These are phyloP conservation scores for Vulpes ferrilata DNA, from an alignment of 2,113 vertebrate genomes.

Conservation along the genomic window DNA sequence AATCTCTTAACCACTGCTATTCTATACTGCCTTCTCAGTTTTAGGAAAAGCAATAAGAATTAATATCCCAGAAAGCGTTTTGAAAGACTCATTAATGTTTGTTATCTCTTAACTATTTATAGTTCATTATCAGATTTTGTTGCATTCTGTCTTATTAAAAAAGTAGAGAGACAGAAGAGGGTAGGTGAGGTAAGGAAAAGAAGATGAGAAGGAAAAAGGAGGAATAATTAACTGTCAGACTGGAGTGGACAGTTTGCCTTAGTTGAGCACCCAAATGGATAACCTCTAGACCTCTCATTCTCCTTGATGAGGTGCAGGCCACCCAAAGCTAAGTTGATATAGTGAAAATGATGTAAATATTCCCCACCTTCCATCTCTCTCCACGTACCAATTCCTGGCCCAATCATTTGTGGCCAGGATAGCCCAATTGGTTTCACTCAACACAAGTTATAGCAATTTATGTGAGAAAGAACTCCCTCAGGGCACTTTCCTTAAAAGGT, in stretches of 20 bases:
- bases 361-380: not conserved
- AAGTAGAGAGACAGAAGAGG: not conserved
- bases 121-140: not conserved
- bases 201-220: not conserved
- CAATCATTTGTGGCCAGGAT: not conserved
- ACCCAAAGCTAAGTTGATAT: not conserved
- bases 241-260: not conserved
- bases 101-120: not conserved
- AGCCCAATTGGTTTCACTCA: not conserved
- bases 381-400: not conserved
- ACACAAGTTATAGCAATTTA: not conserved
- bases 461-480: not conserved
- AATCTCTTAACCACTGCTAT: not conserved
- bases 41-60: constrained; percentile 46
- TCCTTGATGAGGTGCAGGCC: not conserved
- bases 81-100: constrained; percentile 20
- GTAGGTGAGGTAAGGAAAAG: not conserved
- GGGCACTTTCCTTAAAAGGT: not conserved
- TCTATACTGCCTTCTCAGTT: constrained; percentile 29
- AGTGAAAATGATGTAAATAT: not conserved
- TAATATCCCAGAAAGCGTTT: constrained; percentile 51
- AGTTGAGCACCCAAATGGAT: not conserved
- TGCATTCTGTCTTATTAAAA: constrained; percentile 11
- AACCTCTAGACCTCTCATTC: not conserved
- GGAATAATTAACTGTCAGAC: not conserved